Percentiles rank a stretch among this genome's conserved stretches.
phyloP scores from a whole-genome alignment of 1,140 invertebrate species.

The Micrasema longulum region DNA sequence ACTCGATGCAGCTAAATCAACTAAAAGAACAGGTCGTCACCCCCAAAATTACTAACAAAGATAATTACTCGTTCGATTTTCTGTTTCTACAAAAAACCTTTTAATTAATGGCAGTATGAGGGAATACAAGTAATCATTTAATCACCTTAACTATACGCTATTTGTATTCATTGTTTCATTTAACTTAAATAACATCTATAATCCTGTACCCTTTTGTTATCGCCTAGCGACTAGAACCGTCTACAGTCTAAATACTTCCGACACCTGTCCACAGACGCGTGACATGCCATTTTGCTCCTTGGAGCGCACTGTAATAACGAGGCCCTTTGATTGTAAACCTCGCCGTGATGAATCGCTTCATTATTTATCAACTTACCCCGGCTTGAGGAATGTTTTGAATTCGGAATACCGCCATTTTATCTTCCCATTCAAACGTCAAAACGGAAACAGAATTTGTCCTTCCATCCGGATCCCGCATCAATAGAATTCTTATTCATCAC shows the following conservation, averaged over 20 bases:
- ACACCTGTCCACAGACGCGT: slow-evolving; percentile 4
- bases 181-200: no score
- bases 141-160: neutral
- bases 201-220: neutral
- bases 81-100: no score
- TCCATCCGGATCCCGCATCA: neutral
- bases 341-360: slow-evolving; percentile 50
- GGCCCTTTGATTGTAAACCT: slow-evolving; percentile 46
- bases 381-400: slow-evolving; percentile 24
- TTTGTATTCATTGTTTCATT: neutral
- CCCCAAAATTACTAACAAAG: no score
- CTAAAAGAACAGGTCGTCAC: no score
- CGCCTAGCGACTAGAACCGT: neutral
- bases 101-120: neutral
- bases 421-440: slow-evolving; percentile 42
- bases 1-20: no score
- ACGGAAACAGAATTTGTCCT: slow-evolving; percentile 37
- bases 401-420: slow-evolving; percentile 35
- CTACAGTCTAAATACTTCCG: neutral
- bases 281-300: neutral
- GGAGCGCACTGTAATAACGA: slow-evolving; percentile 14
- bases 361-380: slow-evolving; percentile 49
- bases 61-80: no score
- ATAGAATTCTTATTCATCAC: slow-evolving; percentile 22
- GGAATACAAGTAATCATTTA: slow-evolving; percentile 6